Evolutionary conservation across 2,113 vertebrate genomes (phyloP).

Genomic region (Atractosteus spatula): DNA sequence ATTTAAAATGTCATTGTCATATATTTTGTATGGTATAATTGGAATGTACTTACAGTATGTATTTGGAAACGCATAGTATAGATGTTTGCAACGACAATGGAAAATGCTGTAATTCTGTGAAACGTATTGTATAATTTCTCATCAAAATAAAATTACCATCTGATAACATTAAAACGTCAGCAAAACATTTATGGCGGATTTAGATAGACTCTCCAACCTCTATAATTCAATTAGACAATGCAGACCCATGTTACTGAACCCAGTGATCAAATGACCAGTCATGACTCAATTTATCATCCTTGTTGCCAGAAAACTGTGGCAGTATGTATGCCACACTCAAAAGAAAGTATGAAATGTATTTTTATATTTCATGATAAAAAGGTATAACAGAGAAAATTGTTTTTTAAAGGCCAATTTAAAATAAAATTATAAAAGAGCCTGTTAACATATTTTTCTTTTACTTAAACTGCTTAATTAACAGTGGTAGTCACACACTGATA

Average conservation of each 20-base stretch:
- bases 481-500: no score
- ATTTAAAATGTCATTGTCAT: no score
- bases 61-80: not conserved
- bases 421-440: no score
- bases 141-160: not conserved
- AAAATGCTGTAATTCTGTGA: not conserved
- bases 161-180: not conserved
- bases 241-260: slow-evolving; percentile 86
- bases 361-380: no score
- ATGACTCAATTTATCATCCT: slow-evolving; percentile 82
- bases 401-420: no score
- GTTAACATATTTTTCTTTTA: no score
- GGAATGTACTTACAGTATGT: not conserved
- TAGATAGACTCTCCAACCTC: slow-evolving; percentile 31
- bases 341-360: no score
- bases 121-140: not conserved
- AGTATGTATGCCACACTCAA: not conserved
- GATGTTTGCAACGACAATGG: not conserved
- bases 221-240: slow-evolving; percentile 83
- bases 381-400: no score
- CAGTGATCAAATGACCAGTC: slow-evolving; percentile 70
- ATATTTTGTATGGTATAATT: not conserved
- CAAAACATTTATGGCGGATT: not conserved
- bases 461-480: no score
- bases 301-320: slow-evolving; percentile 24